Evolutionary conservation across 2,113 vertebrate genomes (phyloP), one percentile per base, ranked within the genome.

Genomic region (Pteronura brasiliensis): DNA sequence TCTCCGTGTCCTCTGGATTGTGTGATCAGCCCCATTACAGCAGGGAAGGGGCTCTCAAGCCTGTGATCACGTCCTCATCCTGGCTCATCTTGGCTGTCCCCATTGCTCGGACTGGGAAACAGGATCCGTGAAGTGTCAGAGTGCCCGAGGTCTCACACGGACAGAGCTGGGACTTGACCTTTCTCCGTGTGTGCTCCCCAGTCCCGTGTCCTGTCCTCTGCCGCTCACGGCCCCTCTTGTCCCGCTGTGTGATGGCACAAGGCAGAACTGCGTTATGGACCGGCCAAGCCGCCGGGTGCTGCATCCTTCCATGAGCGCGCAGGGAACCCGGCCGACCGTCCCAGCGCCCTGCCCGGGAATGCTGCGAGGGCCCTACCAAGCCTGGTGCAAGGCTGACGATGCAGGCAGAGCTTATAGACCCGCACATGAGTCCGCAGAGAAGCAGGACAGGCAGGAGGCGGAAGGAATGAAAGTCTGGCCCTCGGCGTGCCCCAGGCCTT

Each of bases 1-100:
- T 0, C 10, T 55, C 92, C 6, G 1, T 0, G 0, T 14, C 55
- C 44, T 4, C 1, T 1, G 0, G 2, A 8, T 1, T 1, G 15
- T 0, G 1, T 3, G 3, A 0, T 23, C 52, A 4, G 14, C 7
- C 11, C 42, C 23, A 0, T 0, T 0, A 23, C 0, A 6, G n/a
- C 52, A 52, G 1, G 9, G n/a, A 52, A 25, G n/a, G 6, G 61
- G 47, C 61, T 39, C 25, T 25, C 71, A 7, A 12, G 9, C 25
- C 47, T 8, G 69, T 5, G 42, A 7, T 17, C 25, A 0, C 52
- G 1, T 14, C 81, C 36, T 76, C 42, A 3, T 11, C 55, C 7
- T 0, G 0, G 8, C 0, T 1, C n/a, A 0, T 1, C 42, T 9
- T 0, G 44, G 20, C 67, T n/a, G 71, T 31, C 34, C 61, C 76